Conservation (phyloP, 2,797 vertebrate genomes). For the Sebastes trivittatus region DNA sequence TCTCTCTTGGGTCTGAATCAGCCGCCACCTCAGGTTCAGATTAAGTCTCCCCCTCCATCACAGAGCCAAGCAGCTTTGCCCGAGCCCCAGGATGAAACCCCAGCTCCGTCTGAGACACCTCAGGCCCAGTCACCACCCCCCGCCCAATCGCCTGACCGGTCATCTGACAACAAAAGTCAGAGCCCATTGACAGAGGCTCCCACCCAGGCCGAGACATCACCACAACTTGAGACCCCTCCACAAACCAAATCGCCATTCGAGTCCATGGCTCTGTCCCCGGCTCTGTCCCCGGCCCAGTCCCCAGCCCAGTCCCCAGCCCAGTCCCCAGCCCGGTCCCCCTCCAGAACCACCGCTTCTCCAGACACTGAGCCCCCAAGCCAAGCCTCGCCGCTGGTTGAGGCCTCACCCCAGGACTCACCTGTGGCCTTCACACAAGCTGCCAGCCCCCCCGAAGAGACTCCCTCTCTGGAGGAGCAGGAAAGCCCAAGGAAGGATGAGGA, state of each 20-base stretch:
- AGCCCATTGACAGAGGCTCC: constrained; percentile 31
- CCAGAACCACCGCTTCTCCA: constrained; percentile 34
- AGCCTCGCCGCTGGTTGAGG: constrained; percentile 15
- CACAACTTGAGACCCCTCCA: constrained; percentile 26
- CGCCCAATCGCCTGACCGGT: constrained; percentile 24
- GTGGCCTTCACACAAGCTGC: constrained; percentile 70
- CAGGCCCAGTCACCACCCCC: constrained; percentile 26
- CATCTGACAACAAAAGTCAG: constrained; percentile 39
- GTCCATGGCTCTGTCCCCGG: neutral
- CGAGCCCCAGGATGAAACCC: constrained; percentile 38
- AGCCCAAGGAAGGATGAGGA: constrained; percentile 79
- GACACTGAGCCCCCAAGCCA: constrained; percentile 39
- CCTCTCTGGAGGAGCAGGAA: constrained; percentile 79
- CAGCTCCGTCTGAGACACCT: constrained; percentile 35
- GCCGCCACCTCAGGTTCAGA: constrained; percentile 40
- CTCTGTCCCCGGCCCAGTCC: neutral
- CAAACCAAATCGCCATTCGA: constrained; percentile 42
- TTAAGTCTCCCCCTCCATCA: constrained; percentile 49
- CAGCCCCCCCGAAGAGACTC: constrained; percentile 86
- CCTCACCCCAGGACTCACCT: constrained; percentile 64
- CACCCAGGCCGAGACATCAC: constrained; percentile 4
- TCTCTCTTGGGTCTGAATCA: constrained; percentile 53
- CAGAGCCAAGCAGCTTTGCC: constrained; percentile 46
- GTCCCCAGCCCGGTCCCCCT: constrained; percentile 31
- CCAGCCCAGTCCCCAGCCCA: constrained; percentile 21